phyloP scores from a whole-genome alignment of 2,113 vertebrate genomes.

The Hystrix brachyura region DNA sequence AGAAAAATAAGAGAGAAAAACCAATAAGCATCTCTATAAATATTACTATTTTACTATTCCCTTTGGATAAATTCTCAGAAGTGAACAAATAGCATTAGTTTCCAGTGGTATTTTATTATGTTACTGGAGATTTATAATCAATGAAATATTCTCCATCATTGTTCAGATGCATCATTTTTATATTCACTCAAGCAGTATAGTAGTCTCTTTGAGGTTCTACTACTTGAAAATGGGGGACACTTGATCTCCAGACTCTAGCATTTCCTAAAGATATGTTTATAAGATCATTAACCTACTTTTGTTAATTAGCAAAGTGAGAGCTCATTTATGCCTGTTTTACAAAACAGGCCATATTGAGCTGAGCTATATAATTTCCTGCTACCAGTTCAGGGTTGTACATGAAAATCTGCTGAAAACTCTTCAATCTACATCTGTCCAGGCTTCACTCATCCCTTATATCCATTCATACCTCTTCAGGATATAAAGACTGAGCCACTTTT shows the following conservation, averaged over 20 bases:
- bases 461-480: background rate
- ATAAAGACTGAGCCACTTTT: background rate
- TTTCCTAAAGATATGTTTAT: background rate
- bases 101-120: background rate
- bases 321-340: background rate
- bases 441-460: no score
- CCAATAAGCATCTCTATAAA: background rate
- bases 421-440: fast-evolving
- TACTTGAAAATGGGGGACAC: background rate
- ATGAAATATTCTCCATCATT: background rate
- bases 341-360: background rate
- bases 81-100: background rate
- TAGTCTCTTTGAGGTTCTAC: background rate
- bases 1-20: constrained; percentile 3
- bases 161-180: background rate
- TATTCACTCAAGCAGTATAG: background rate
- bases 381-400: background rate
- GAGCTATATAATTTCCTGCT: fast-evolving
- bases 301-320: background rate
- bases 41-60: background rate
- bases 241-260: background rate
- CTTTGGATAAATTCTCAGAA: background rate
- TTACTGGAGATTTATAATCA: background rate
- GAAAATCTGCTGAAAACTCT: no score
- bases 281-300: background rate